Base-by-base conservation (phyloP, 2,797 vertebrate species). In the Rhinella marina region DNA sequence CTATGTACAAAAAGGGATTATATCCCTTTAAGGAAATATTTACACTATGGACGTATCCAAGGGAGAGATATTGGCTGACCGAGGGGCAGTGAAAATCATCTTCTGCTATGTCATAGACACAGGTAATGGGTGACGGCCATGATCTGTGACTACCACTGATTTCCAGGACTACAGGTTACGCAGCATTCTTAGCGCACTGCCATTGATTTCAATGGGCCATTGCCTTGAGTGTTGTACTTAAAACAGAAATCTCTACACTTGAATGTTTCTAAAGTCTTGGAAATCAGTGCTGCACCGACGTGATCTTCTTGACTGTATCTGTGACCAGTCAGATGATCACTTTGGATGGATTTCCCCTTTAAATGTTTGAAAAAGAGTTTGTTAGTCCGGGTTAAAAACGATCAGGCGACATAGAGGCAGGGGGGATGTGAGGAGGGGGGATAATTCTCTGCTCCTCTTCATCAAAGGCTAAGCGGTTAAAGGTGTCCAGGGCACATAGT, bases 401-500 rank as follows among this genome's bases (percentile, higher is more conserved):
- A 5, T 17, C 9, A 13, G 64, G 66, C 14, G 48, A 70, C 7
- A 50, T 0, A 52, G 81, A 32, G 14, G 17, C 54, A 73, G 70
- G 4, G 1, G 82, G 70, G 66, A 25, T 32, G 14, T n/a, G 19
- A 52, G 82, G 73, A 57, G 83, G 25, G 70, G 23, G 23, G 16
- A 17, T 2, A 52, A 62, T 25, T 61, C 57, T 87, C 56, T 82
- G 79, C 66, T 82, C 86, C 23, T 87, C 86, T 82, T 87, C 86
- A 7, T 50, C 52, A 62, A 76, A 82, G 8, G 29, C 56, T 62
- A 87, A 75, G 21, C 29, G 21, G 27, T 64, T 62, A 64, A 87
- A 52, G 13, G 25, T 81, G 10, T 82, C 79, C n/a, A 72, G 14
- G 70, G 29, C 23, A 12, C 32, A 82, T 41, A 87, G 79, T 19